Evolutionary conservation across 2,888 invertebrate genomes (phyloP).

Genomic region (Pheosia tremula): DNA sequence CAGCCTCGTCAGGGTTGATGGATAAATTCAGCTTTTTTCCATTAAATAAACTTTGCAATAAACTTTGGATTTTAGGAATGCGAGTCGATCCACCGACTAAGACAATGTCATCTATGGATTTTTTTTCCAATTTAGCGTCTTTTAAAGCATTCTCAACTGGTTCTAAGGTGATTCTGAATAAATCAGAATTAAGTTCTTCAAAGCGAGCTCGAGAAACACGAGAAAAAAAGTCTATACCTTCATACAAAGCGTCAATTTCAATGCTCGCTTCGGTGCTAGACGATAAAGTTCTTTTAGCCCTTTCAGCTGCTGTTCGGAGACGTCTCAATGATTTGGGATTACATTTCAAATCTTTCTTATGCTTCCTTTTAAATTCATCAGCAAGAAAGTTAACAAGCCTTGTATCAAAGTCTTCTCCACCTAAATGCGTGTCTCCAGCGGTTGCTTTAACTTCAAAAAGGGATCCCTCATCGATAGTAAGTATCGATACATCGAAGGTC

Average conservation of each 20-base stretch:
- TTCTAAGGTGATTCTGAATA: conserved; percentile 88
- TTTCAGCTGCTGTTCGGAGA: conserved; percentile 89
- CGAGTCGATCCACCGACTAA: conserved; percentile 92
- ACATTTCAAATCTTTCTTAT: conserved; percentile 86
- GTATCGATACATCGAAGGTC: conserved; percentile 93
- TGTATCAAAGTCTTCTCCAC: conserved; percentile 89
- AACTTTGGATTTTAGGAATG: conserved; percentile 90
- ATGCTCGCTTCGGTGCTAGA: conserved; percentile 90
- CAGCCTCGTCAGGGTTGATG: conserved; percentile 92
- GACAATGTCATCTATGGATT: conserved; percentile 89
- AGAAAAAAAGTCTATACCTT: conserved; percentile 88
- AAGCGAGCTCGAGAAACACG: conserved; percentile 89
- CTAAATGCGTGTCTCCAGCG: conserved; percentile 93
- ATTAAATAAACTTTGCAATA: conserved; percentile 90
- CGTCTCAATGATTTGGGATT: conserved; percentile 88
- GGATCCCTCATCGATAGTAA: conserved; percentile 91
- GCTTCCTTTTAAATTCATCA: conserved; percentile 89
- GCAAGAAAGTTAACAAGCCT: conserved; percentile 87
- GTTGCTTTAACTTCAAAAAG: conserved; percentile 93
- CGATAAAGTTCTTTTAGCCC: conserved; percentile 90
- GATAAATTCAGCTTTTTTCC: conserved; percentile 89
- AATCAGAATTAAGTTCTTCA: conserved; percentile 89
- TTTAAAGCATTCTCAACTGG: conserved; percentile 91
- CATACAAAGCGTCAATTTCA: conserved; percentile 90
- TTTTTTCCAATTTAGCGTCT: conserved; percentile 91